phyloP scores from a whole-genome alignment of 2,113 vertebrate genomes.

The Thomomys bottae region DNA sequence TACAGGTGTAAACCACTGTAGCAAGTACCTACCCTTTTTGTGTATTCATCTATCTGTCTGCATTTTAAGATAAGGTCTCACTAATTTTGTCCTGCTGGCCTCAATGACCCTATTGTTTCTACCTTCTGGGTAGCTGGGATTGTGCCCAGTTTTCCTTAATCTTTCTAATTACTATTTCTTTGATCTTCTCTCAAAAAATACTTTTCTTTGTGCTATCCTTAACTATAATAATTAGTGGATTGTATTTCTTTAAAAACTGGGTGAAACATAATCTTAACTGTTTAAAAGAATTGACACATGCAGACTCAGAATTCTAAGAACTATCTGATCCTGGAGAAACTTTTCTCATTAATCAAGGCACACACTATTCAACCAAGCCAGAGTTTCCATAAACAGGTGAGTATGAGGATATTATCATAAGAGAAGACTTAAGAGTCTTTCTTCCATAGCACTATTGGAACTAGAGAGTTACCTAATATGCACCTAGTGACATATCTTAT shows the following conservation, averaged over 20 bases:
- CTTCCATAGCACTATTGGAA: too few relatives aligned
- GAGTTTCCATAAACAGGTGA: background rate
- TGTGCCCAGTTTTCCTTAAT: background rate
- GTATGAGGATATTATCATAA: background rate
- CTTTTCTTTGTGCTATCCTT: background rate
- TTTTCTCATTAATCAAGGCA: background rate
- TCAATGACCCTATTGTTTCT: too few relatives aligned
- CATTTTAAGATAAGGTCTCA: too few relatives aligned
- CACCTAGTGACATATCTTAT: background rate
- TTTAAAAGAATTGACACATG: background rate
- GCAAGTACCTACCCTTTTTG: too few relatives aligned
- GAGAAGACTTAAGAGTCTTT: background rate
- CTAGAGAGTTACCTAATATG: too few relatives aligned
- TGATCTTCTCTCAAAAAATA: background rate
- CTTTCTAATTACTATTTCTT: background rate
- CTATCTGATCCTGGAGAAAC: background rate
- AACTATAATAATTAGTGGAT: conserved; percentile 4
- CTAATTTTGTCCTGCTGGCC: too few relatives aligned
- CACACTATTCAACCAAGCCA: background rate
- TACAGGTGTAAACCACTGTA: too few relatives aligned
- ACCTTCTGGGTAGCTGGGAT: too few relatives aligned
- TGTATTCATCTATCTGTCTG: too few relatives aligned
- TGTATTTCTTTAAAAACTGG: conserved; percentile 1
- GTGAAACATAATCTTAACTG: background rate
- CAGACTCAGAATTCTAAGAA: background rate